Percentiles rank a stretch among this genome's conserved stretches.
phyloP scores from a whole-genome alignment of 2,113 vertebrate species.

The Pan troglodytes region NHGRI_mPanTro3-v2.1_pri NC_072420.2:25176501-25177000 shows the following conservation, averaged over 20 bases:
- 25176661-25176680: background rate
- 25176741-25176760: background rate
- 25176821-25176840: too few species aligned
- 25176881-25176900: too few species aligned
- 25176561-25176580: background rate
- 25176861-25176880: too few species aligned
- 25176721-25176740: background rate
- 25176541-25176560: background rate
- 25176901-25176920: too few species aligned
- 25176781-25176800: background rate
- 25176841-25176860: too few species aligned
- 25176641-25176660: background rate
- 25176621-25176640: background rate
- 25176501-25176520: background rate
- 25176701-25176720: background rate
- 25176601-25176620: background rate
- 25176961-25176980: too few species aligned
- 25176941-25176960: accelerated
- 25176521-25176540: background rate
- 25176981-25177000: too few species aligned
- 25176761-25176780: background rate
- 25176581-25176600: background rate
- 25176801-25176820: too few species aligned
- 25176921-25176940: accelerated
- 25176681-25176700: background rate